Conservation (phyloP, 2,797 vertebrate species). For the Sandelia bainsii region DNA sequence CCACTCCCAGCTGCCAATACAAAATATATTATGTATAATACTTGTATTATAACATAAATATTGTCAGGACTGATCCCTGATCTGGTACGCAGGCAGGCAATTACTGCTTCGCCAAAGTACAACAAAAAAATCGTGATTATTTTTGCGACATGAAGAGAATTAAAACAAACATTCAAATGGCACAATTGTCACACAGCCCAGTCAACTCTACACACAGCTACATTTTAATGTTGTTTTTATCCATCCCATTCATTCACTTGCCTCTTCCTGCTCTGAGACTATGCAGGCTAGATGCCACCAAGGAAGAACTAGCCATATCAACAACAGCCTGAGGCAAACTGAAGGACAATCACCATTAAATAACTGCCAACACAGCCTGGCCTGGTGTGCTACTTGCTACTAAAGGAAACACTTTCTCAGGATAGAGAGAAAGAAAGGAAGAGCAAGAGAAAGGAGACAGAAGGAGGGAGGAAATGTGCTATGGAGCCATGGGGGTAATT, state of each 20-base stretch:
- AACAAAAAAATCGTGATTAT: background rate
- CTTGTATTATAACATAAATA: too few species aligned
- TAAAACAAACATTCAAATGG: background rate
- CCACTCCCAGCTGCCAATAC: too few species aligned
- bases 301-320: constrained; percentile 37
- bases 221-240: too few species aligned
- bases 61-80: too few species aligned
- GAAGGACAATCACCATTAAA: constrained; percentile 46
- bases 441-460: constrained; percentile 20
- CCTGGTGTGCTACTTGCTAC: constrained; percentile 19
- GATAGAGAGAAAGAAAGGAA: constrained; percentile 35
- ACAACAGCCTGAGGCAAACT: constrained; percentile 36
- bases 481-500: constrained; percentile 59
- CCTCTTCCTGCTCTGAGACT: background rate
- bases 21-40: too few species aligned
- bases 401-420: constrained; percentile 36
- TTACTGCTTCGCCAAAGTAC: background rate
- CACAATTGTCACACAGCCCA: too few species aligned
- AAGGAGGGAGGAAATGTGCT: constrained; percentile 50
- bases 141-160: background rate
- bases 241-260: constrained; percentile 6
- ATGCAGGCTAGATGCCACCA: constrained; percentile 41
- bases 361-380: constrained; percentile 47
- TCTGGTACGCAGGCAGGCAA: too few species aligned
- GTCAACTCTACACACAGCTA: too few species aligned